A percentile compares a stretch with the other conserved stretches of the same genome.
phyloP scores from a whole-genome alignment of 92 coral and sea anemone species.

The Palythoa grandiflora region DNA sequence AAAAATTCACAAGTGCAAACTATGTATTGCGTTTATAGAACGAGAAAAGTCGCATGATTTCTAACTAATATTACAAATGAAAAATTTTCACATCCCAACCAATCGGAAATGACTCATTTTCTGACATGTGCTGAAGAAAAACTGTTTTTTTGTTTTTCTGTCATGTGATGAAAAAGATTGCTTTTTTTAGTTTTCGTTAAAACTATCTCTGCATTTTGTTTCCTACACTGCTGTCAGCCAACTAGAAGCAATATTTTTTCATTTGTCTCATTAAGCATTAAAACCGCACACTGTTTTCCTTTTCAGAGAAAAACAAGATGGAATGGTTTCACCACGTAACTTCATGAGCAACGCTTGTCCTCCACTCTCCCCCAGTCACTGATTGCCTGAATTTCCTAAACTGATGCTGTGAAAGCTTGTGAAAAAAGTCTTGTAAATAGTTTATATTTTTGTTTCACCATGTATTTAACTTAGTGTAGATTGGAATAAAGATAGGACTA shows the following conservation, averaged over 20 bases:
- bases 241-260: no score
- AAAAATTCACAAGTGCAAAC: not conserved
- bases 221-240: no score
- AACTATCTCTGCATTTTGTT: no score
- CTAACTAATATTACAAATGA: no score
- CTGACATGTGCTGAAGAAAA: no score
- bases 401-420: not conserved
- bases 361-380: slow-evolving; percentile 77
- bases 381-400: not conserved
- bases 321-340: slow-evolving; percentile 92
- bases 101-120: no score
- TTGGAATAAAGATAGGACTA: not conserved
- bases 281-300: not conserved
- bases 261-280: no score
- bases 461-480: not conserved
- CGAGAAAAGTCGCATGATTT: not conserved
- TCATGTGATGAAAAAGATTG: not conserved
- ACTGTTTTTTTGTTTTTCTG: no score
- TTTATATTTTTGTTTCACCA: not conserved
- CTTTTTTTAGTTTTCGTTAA: not conserved
- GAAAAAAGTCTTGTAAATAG: slow-evolving; percentile 3
- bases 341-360: slow-evolving; percentile 96
- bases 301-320: slow-evolving; percentile 97
- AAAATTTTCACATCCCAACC: no score
- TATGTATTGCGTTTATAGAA: no score